Base-by-base conservation (phyloP, 2,113 vertebrate species). In the Rattus rattus region DNA sequence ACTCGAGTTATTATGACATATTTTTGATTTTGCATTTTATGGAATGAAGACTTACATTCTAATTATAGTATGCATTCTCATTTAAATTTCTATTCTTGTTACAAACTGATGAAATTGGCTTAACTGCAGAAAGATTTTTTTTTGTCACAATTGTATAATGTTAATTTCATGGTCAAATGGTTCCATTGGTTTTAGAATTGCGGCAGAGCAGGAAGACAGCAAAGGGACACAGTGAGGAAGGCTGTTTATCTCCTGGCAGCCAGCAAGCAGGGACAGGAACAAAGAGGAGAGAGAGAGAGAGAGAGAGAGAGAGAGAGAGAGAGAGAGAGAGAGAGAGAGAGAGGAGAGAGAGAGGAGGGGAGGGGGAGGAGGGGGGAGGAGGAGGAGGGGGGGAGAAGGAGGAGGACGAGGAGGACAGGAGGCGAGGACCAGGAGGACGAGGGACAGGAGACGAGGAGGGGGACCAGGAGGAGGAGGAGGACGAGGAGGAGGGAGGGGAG, bases 21-120 rank as follows among this genome's bases (percentile, higher is more conserved):
- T 97, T 91, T 93, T 22, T 17, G n/a, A 30, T 93, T 94, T 77
- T 77, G 0, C 4, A 83, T 77, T 94, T 89, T 93, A 28, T 76
- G 16, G 14, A 81, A 77, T 77, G 52, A 93, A 47, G 5, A 43
- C 91, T 88, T 88, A 63, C 22, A 76, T n/a, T 81, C 65, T 10
- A 63, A 49, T 19, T 69, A 73, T 72, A 54, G 56, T 83, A 69
- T 63, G 22, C 65, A 88, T 72, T 72, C 0, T 0, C 56, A 36
- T 73, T 72, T 73, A 19, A 20, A 2, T 88, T 28, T 88, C 4
- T 26, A n/a, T 72, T 56, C 49, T 24, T 59, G 19, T 56, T 7
- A 54, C n/a, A 39, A 63, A 59, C 49, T n/a, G 20, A 70, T 19
- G 6, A 36, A 52, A 72, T 16, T 7, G 2, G n/a, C 36, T 56